These are phyloP conservation scores for Datnioides undecimradiatus DNA, from an alignment of 2,113 vertebrate species.

Conservation along the genomic window DNA sequence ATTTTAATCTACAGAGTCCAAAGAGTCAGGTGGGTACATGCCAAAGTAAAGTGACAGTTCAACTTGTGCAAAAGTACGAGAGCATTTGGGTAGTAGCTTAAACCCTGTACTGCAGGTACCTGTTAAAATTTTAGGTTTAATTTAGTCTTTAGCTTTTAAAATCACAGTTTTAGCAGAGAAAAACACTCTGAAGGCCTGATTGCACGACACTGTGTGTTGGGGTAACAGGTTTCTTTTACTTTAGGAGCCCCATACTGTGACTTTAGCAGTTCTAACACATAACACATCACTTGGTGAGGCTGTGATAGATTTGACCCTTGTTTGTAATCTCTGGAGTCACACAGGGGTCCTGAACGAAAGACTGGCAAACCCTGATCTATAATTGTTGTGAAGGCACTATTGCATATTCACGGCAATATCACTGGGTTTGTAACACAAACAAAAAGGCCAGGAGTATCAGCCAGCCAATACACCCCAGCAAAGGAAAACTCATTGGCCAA, in stretches of 20 bases:
- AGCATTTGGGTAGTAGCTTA: slow-evolving; percentile 47
- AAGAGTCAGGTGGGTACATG: neutral
- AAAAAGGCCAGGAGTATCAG: slow-evolving; percentile 23
- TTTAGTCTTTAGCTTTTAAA: slow-evolving; percentile 15
- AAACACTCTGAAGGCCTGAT: slow-evolving; percentile 21
- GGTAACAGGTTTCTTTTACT: neutral
- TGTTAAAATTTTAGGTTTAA: neutral
- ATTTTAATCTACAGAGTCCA: neutral
- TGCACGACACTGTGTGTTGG: slow-evolving; percentile 17
- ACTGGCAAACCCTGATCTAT: slow-evolving; percentile 40
- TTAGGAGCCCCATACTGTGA: neutral
- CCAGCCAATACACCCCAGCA: slow-evolving; percentile 44
- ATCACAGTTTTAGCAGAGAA: neutral
- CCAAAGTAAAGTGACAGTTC: slow-evolving; percentile 48
- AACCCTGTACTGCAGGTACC: slow-evolving; percentile 22
- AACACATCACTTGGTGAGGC: neutral
- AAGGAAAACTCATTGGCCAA: slow-evolving; percentile 4
- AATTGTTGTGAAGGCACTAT: slow-evolving; percentile 67
- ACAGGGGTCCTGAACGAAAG: slow-evolving; percentile 24
- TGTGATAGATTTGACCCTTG: slow-evolving; percentile 5
- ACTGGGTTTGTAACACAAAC: slow-evolving; percentile 30
- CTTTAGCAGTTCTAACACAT: slow-evolving; percentile 9
- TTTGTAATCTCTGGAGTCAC: slow-evolving; percentile 29
- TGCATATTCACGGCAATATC: slow-evolving; percentile 43
- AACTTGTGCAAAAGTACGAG: slow-evolving; percentile 55